Conservation (phyloP, 2,113 vertebrate genomes). For the Varanus komodoensis region DNA sequence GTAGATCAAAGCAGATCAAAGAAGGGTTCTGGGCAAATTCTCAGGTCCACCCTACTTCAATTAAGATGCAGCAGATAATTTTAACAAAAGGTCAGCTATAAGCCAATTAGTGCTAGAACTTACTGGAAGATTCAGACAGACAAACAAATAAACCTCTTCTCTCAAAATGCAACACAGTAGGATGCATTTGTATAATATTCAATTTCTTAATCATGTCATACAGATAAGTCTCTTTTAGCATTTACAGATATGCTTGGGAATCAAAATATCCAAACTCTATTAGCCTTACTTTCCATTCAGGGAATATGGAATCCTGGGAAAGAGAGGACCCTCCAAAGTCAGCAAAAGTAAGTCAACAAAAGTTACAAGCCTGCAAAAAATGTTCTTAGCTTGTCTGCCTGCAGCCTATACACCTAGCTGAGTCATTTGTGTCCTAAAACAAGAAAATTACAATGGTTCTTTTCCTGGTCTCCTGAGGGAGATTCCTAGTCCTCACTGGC, state of each 20-base stretch:
- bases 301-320: not conserved
- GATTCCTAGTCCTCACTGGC: not conserved
- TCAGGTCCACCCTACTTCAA: not conserved
- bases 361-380: not conserved
- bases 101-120: not conserved
- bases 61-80: not conserved
- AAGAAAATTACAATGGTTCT: not conserved
- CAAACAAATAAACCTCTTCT: not conserved
- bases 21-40: not conserved
- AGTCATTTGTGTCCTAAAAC: not conserved
- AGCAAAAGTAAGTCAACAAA: not conserved
- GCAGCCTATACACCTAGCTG: not conserved
- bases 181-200: not conserved
- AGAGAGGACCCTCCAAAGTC: too few relatives aligned
- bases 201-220: too few relatives aligned
- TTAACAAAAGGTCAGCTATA: conserved; percentile 2
- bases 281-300: not conserved
- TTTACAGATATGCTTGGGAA: not conserved
- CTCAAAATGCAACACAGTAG: not conserved
- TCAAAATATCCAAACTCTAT: not conserved
- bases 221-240: not conserved
- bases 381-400: not conserved
- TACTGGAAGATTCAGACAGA: not conserved
- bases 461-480: not conserved
- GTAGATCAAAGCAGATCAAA: not conserved